Evolutionary conservation across 2,888 invertebrate species (phyloP).

Genomic region (Troglohyphantes excavatus): DNA sequence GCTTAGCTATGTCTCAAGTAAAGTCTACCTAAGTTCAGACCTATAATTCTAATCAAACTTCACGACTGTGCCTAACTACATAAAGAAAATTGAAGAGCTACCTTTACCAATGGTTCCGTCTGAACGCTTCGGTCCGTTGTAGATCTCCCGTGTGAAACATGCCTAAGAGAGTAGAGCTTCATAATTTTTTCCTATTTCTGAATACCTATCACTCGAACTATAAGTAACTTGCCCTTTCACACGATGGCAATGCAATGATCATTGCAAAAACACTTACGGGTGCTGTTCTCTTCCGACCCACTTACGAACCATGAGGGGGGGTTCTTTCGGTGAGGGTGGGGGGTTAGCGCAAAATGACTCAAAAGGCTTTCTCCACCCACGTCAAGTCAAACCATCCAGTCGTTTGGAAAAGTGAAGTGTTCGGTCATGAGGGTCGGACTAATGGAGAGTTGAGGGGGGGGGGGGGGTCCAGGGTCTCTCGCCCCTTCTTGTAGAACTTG

Average conservation of each 20-base stretch:
- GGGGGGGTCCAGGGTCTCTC: background rate
- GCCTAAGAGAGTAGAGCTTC: too few species aligned
- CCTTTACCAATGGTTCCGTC: too few species aligned
- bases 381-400: slow-evolving; percentile 38
- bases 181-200: too few species aligned
- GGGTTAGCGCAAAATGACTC: slow-evolving; percentile 23
- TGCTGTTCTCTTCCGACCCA: background rate
- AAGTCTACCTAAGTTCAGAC: too few species aligned
- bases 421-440: background rate
- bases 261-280: background rate
- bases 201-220: background rate
- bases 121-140: too few species aligned
- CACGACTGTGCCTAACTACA: too few species aligned
- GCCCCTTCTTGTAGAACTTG: background rate
- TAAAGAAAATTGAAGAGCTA: too few species aligned
- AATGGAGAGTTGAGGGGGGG: slow-evolving; percentile 38
- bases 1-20: too few species aligned
- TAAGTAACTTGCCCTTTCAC: background rate
- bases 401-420: slow-evolving; percentile 52
- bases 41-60: too few species aligned
- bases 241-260: background rate
- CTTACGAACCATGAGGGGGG: background rate
- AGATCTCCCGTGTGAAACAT: too few species aligned
- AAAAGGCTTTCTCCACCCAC: slow-evolving; percentile 46
- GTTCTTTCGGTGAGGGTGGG: background rate